These are phyloP conservation scores for Anoncus sp. DNA, from an alignment of 2,888 invertebrate genomes.

Conservation along the genomic window DNA sequence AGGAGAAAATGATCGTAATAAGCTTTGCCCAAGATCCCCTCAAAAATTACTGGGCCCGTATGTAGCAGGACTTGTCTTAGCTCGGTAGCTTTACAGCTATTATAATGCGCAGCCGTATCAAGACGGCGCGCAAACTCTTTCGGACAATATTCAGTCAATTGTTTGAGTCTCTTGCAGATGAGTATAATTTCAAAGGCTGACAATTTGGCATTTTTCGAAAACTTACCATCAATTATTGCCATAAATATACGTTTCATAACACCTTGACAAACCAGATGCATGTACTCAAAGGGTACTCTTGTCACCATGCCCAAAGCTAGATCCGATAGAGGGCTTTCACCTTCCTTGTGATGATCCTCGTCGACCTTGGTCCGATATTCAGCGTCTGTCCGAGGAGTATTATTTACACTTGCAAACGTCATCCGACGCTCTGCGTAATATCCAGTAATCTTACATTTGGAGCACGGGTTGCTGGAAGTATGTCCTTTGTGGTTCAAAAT, in stretches of 20 bases:
- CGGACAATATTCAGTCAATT: conserved; percentile 57
- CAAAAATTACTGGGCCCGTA: conserved; percentile 68
- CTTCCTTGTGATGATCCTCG: conserved; percentile 55
- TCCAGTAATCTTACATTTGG: conserved; percentile 64
- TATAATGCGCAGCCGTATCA: background rate
- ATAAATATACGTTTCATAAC: conserved; percentile 53
- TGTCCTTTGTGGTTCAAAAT: conserved; percentile 59
- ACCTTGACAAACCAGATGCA: conserved; percentile 62
- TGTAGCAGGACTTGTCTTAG: conserved; percentile 69
- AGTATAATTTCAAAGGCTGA: background rate
- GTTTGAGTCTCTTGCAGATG: conserved; percentile 53
- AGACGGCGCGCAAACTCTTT: conserved; percentile 66
- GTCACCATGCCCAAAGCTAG: conserved; percentile 58
- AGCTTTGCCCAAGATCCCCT: conserved; percentile 57
- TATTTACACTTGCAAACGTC: conserved; percentile 55
- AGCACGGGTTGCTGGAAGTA: conserved; percentile 61
- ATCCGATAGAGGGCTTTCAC: conserved; percentile 43
- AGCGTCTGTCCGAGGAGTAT: conserved; percentile 56
- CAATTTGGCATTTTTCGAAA: conserved; percentile 35
- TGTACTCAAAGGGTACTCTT: conserved; percentile 63
- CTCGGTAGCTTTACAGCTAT: conserved; percentile 68
- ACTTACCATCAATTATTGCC: conserved; percentile 32
- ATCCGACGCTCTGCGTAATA: conserved; percentile 39
- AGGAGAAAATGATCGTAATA: conserved; percentile 67
- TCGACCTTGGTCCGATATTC: conserved; percentile 55